Base-by-base conservation (phyloP, 2,888 invertebrate genomes). In the Seladonia tumulorum region DNA sequence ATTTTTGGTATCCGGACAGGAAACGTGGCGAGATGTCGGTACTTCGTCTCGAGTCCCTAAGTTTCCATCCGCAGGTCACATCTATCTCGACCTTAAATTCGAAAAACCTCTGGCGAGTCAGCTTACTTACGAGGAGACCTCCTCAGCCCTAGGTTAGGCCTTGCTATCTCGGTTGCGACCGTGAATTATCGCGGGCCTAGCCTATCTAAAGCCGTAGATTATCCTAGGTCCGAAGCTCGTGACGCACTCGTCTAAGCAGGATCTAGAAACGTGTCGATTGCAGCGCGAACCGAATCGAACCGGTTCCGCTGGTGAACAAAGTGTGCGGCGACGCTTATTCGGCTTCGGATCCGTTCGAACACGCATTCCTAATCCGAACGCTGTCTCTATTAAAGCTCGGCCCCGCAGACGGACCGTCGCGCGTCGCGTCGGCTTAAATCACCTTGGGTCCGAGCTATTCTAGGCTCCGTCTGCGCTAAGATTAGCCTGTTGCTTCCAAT, bases 251-350 rank as follows among this genome's bases (percentile, higher is more conserved):
- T n/a, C 45, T 35, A 60, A 84, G 68, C 84, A 83, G 84, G 84
- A 84, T 84, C 84, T 85, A 76, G 85, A 79, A 84, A 83, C 84
- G 83, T 77, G 83, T 77, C 72, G 70, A 42, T 78, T 79, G 75
- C 79, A 29, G 63, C 63, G 25, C 83, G 49, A 75, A 79, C 79
- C 49, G 84, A 83, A 82, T 77, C 76, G 76, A 85, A 85, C 85
- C 85, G 84, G 85, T 83, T 85, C 45, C 45, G 45, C 79, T 25
- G n/a, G n/a, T 70, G 83, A 84, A 83, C 71, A 25, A 49, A 53
- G 71, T 74, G 60, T 70, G 75, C 45, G 78, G 78, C 83, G 70
- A 70, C 77, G 68, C 68, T 74, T 60, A 84, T 77, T 75, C 39
- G 66, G 79, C 35, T 49, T 45, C 42, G 53, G 29, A 18, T 53